These are phyloP conservation scores for Triops longicaudatus DNA, from an alignment of 1,140 invertebrate genomes.

Conservation along the genomic window DNA sequence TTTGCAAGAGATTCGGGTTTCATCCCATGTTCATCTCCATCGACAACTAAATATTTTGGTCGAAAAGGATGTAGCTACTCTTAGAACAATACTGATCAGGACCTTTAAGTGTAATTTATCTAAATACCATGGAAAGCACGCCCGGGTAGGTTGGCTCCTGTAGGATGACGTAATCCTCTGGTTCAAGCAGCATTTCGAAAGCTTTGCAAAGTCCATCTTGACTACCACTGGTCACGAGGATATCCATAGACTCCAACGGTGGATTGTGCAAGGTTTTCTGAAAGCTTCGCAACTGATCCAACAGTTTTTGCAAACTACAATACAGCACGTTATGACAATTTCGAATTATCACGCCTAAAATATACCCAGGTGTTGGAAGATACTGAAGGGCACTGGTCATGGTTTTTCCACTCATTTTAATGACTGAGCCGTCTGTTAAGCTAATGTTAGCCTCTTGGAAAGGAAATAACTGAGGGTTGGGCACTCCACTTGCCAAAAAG, in stretches of 20 bases:
- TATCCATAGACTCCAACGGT: constrained; percentile 50
- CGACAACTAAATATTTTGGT: constrained; percentile 35
- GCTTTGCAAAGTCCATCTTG: constrained; percentile 68
- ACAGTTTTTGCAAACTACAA: constrained; percentile 49
- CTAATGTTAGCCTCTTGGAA: constrained; percentile 55
- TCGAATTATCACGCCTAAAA: background rate
- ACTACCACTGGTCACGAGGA: constrained; percentile 59
- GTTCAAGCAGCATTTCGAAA: constrained; percentile 54
- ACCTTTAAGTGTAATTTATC: constrained; percentile 28
- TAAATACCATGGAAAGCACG: constrained; percentile 55
- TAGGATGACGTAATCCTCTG: constrained; percentile 59
- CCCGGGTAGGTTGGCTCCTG: constrained; percentile 62
- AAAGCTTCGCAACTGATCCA: constrained; percentile 53
- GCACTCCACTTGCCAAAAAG: constrained; percentile 66
- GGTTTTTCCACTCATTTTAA: constrained; percentile 49
- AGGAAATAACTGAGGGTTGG: constrained; percentile 65
- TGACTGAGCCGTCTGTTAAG: constrained; percentile 49
- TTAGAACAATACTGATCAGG: constrained; percentile 14
- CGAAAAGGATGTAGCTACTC: constrained; percentile 38
- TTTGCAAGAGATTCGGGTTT: constrained; percentile 35
- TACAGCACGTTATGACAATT: constrained; percentile 23
- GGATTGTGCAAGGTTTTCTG: constrained; percentile 56
- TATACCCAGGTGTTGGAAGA: constrained; percentile 60
- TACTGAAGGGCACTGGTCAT: constrained; percentile 60
- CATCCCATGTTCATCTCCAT: constrained; percentile 39